A percentile compares a stretch with the other conserved stretches of the same genome.
Evolutionary conservation across 2,113 vertebrate species (phyloP).

Genomic region (Platichthys flesus): DNA sequence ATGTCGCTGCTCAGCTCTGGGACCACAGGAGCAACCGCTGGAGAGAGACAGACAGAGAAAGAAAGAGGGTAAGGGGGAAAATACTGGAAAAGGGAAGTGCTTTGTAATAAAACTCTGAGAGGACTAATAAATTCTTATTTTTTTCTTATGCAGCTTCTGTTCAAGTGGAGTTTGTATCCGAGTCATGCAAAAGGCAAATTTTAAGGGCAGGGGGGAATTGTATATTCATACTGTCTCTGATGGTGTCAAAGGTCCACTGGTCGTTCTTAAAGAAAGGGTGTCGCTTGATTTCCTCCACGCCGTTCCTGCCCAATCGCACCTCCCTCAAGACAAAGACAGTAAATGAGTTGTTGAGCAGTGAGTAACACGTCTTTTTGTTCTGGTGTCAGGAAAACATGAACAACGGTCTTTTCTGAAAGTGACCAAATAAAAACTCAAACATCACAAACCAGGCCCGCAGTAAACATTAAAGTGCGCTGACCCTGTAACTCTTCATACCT

Average conservation of each 20-base stretch:
- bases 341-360: constrained; percentile 10
- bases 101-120: neutral
- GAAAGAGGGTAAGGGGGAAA: constrained; percentile 7
- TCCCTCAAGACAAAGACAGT: constrained; percentile 85
- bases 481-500: constrained; percentile 80
- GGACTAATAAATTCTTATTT: neutral
- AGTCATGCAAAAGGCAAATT: too few species aligned
- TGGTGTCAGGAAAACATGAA: neutral
- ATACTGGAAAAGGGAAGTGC: constrained; percentile 17
- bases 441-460: neutral
- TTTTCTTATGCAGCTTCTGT: neutral
- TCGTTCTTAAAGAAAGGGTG: constrained; percentile 98
- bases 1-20: constrained; percentile 98
- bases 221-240: constrained; percentile 88
- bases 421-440: neutral
- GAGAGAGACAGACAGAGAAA: neutral
- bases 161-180: neutral
- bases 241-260: constrained; percentile 97
- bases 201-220: neutral
- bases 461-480: neutral
- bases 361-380: neutral
- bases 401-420: neutral
- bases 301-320: constrained; percentile 94
- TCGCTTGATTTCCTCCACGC: constrained; percentile 96
- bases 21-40: constrained; percentile 96